Conservation (phyloP, 2,888 invertebrate genomes). For the Erebia aethiops region DNA sequence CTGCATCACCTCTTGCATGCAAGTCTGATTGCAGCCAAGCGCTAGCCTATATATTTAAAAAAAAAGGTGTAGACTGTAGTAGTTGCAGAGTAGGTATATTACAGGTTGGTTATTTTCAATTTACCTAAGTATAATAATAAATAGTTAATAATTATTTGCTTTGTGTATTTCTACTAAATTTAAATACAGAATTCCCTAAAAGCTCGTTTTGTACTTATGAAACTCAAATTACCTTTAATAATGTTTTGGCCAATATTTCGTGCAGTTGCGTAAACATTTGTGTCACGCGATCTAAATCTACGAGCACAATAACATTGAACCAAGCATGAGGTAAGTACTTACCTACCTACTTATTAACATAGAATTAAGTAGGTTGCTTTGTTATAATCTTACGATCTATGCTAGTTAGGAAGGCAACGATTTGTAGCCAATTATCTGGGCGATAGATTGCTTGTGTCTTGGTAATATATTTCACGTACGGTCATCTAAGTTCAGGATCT, state of each 20-base stretch:
- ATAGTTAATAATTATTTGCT: too few relatives aligned
- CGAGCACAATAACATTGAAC: constrained; percentile 15
- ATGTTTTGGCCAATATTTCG: constrained; percentile 15
- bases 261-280: constrained; percentile 23
- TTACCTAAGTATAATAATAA: too few relatives aligned
- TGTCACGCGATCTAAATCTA: constrained; percentile 29
- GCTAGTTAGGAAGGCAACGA: constrained; percentile 21
- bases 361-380: constrained; percentile 10
- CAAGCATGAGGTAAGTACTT: constrained; percentile 12
- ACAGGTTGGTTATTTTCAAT: too few relatives aligned
- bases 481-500: constrained; percentile 18
- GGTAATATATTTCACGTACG: constrained; percentile 13
- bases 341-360: constrained; percentile 11
- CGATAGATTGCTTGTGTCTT: constrained; percentile 16
- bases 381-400: constrained; percentile 22
- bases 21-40: too few relatives aligned
- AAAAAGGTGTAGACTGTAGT: too few relatives aligned
- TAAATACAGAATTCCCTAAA: constrained; percentile 10
- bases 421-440: constrained; percentile 22
- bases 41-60: too few relatives aligned
- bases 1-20: too few relatives aligned
- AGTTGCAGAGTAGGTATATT: too few relatives aligned
- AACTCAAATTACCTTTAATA: constrained; percentile 12
- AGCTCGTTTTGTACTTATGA: constrained; percentile 4
- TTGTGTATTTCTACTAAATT: not conserved